A percentile compares a stretch with the other conserved stretches of the same genome.
phyloP scores from a whole-genome alignment of 2,797 vertebrate genomes.

The Eidolon dupreanum region DNA sequence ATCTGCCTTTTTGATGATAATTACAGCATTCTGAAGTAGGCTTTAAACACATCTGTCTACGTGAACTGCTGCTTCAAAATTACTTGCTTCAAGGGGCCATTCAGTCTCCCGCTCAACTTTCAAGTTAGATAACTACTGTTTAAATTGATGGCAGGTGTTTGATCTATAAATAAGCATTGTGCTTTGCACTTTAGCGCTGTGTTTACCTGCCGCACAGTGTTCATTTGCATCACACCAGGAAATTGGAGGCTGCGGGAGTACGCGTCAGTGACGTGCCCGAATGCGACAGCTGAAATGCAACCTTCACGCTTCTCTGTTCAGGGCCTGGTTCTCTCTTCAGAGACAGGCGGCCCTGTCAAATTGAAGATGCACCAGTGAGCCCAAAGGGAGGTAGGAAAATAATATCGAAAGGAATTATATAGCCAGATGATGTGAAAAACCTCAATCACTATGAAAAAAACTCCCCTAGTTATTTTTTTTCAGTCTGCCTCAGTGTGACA shows the following conservation, averaged over 20 bases:
- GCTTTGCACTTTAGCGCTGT: neutral
- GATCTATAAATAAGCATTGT: slow-evolving; percentile 68
- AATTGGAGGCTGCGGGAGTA: neutral
- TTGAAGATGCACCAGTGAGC: neutral
- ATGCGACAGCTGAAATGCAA: neutral
- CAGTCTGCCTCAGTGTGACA: neutral
- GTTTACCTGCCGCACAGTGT: slow-evolving; percentile 49
- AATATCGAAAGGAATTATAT: neutral
- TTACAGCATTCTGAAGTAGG: slow-evolving; percentile 70
- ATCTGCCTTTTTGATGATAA: slow-evolving; percentile 74
- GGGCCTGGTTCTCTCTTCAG: neutral
- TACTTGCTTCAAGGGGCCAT: slow-evolving; percentile 72
- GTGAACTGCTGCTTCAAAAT: slow-evolving; percentile 74
- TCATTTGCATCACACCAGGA: slow-evolving; percentile 41
- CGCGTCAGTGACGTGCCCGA: neutral
- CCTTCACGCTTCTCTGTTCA: neutral
- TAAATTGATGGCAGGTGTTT: slow-evolving; percentile 73
- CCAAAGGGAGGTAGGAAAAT: neutral
- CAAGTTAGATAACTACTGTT: slow-evolving; percentile 72
- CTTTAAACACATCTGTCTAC: slow-evolving; percentile 66
- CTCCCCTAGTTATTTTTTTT: neutral
- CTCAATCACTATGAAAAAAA: neutral
- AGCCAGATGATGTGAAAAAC: neutral
- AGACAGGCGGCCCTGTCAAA: neutral
- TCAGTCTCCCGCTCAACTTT: slow-evolving; percentile 73